A percentile compares a stretch with the other conserved stretches of the same genome.
These are phyloP conservation scores for Seira sanloemensis DNA, from an alignment of 2,888 invertebrate species.

Conservation along the genomic window DNA sequence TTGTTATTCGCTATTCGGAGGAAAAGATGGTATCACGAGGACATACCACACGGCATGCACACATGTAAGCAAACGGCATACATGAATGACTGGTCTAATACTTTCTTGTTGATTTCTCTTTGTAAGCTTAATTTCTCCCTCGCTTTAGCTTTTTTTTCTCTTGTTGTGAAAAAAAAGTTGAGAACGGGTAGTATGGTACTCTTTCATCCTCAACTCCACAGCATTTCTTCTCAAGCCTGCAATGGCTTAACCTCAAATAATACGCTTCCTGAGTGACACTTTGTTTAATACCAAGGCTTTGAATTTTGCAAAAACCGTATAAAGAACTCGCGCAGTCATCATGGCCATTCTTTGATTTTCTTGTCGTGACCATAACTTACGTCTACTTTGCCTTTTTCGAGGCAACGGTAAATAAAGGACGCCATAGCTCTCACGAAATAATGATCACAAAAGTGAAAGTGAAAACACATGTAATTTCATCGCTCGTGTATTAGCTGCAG, in stretches of 20 bases:
- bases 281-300: slow-evolving; percentile 62
- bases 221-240: slow-evolving; percentile 54
- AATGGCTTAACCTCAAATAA: slow-evolving; percentile 62
- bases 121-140: slow-evolving; percentile 40
- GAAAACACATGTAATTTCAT: not conserved
- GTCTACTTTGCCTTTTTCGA: not conserved
- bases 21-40: slow-evolving; percentile 42
- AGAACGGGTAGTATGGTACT: slow-evolving; percentile 19
- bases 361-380: slow-evolving; percentile 9
- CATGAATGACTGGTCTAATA: slow-evolving; percentile 60
- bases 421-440: not conserved
- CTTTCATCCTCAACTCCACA: slow-evolving; percentile 47
- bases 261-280: slow-evolving; percentile 66
- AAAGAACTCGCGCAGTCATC: slow-evolving; percentile 54
- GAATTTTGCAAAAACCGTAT: slow-evolving; percentile 45
- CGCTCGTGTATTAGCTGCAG: no score
- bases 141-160: slow-evolving; percentile 2
- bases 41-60: not conserved
- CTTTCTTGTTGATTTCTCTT: slow-evolving; percentile 67
- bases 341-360: slow-evolving; percentile 29
- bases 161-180: not conserved
- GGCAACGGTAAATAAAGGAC: not conserved
- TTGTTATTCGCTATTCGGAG: slow-evolving; percentile 16
- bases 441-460: not conserved
- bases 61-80: slow-evolving; percentile 21